Base-by-base conservation (phyloP, 2,888 invertebrate species). In the Drosophila maculinotata region DNA sequence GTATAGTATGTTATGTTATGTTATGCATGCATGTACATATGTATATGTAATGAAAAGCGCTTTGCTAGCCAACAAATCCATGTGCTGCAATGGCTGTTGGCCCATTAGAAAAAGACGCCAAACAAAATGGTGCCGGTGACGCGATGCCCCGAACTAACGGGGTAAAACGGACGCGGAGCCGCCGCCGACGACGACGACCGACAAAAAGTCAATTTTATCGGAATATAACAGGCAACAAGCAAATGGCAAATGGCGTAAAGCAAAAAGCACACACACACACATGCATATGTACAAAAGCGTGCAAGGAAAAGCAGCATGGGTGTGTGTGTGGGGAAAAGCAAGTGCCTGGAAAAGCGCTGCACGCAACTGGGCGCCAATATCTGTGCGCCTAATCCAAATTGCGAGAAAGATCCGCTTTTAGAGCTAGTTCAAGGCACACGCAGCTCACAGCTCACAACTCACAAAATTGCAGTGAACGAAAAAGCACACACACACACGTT, bases 341-440 rank as follows among this genome's bases (percentile, higher is more conserved):
- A 20, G 20, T 38, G 65, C 28, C 69, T 72, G 73, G 82, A 82
- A 79, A 78, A 79, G 48, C 67, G 57, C 47, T 31, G 26, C 31
- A 12, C 8, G 8, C 42, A 12, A 17, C 20, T n/a, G 15, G n/a
- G n/a, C n/a, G n/a, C n/a, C 39, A 28, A 10, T 17, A 57, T 60
- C 87, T 89, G 89, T 28, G 80, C 79, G 87, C 89, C 89, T 82
- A 80, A 68, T 89, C 79, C 67, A 80, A 88, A 82, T 88, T 82
- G 88, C 85, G 89, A 89, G 89, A 89, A 89, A 89, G 90, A 90
- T 89, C 89, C 89, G 90, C 89, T 89, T 89, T 90, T 87, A 84
- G 87, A 80, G 80, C 80, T 86, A 83, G 89, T 87, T 89, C 68
- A 53, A 48, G 45, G 57, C 74, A 57, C 57, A 53, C 25, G 36